Evolutionary conservation across 2,113 vertebrate genomes (phyloP), one percentile per base, ranked within the genome.

Genomic region (Dolichallabes microphthalmus): DNA sequence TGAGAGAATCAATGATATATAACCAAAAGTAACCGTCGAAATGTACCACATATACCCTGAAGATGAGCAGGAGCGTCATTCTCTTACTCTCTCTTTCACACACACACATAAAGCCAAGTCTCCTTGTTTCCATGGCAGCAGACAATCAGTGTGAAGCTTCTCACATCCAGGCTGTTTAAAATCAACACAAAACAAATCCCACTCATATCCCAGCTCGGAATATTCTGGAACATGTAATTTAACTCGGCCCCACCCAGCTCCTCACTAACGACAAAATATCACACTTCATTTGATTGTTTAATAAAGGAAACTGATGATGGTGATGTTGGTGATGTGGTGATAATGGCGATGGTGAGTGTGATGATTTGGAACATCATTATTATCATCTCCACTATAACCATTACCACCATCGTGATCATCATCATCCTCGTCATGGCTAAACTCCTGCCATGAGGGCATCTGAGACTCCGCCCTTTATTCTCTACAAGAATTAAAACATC

Each of bases 91-190:
- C 45, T 45, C 45, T 45, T 8, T 45, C 39, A 45, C 45, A 69
- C 75, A 32, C 20, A 87, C 53, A 63, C 55, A 55, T n/a, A 66
- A 77, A 10, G 25, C 35, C 61, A 2, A 83, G 4, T 14, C 86
- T 66, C 11, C 27, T 35, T 90, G 92, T 92, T 93, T 89, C 91
- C 88, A 92, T 93, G 92, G 91, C 30, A 92, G 86, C 91, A 92
- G 88, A 91, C 90, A 77, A 69, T 63, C 52, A 66, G 71, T 79
- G 32, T 74, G 82, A 60, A 55, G 68, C 75, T 15, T 45, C 74
- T 69, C 27, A 50, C 83, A 80, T 87, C 32, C 77, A 87, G 25
- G 74, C 60, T 22, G 87, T 87, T 66, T 84, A 20, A 79, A 57
- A 57, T n/a, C 8, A 9, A 8, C 10, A 22, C 57, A 52, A 68